These are phyloP conservation scores for Cantharis nigra DNA, from an alignment of 2,888 invertebrate genomes.

Conservation along the genomic window DNA sequence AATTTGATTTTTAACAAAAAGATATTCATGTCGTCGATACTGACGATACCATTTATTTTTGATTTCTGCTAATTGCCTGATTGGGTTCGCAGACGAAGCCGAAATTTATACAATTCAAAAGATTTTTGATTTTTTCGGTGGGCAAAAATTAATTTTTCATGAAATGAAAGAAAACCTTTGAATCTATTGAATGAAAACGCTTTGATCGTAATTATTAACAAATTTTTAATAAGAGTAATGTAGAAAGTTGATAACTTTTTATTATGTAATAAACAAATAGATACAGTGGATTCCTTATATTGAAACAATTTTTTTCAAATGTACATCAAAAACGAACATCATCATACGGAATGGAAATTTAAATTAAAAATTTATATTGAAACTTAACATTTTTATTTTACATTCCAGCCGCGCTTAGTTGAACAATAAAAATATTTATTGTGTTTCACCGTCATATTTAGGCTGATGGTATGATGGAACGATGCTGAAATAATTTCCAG, in stretches of 20 bases:
- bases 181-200: neutral
- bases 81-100: too few species aligned
- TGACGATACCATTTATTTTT: too few species aligned
- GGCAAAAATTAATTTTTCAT: too few species aligned
- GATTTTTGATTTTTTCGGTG: too few species aligned
- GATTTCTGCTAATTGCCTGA: too few species aligned
- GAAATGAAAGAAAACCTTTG: too few species aligned
- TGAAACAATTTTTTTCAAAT: neutral
- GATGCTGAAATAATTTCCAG: slow-evolving; percentile 9
- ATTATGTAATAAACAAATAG: neutral
- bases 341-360: neutral
- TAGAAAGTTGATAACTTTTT: neutral
- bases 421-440: slow-evolving; percentile 4
- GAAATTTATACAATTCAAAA: too few species aligned
- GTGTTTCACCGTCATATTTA: slow-evolving; percentile 16
- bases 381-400: neutral
- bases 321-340: slow-evolving; percentile 1
- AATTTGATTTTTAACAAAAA: neutral
- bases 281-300: neutral
- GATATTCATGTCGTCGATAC: neutral
- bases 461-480: slow-evolving; percentile 13
- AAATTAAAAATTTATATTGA: neutral
- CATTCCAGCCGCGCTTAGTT: neutral
- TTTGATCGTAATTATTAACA: neutral
- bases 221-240: neutral